phyloP scores from a whole-genome alignment of 2,888 invertebrate species.

The Amblyjoppa proteus region DNA sequence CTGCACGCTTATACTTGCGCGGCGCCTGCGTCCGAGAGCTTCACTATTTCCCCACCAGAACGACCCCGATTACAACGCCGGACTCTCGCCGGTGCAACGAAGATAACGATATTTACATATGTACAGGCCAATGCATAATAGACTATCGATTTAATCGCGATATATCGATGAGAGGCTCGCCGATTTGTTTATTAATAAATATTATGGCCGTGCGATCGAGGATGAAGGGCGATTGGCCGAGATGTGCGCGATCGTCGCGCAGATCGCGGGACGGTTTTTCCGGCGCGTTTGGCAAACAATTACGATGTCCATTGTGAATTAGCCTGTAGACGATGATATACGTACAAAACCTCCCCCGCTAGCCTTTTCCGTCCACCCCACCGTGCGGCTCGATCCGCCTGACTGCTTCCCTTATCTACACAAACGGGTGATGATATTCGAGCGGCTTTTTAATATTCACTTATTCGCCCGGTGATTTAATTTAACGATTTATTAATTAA shows the following conservation, averaged over 20 bases:
- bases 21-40: constrained; percentile 65
- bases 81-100: constrained; percentile 55
- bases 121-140: constrained; percentile 9
- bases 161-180: background rate
- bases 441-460: constrained; percentile 19
- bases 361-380: constrained; percentile 14
- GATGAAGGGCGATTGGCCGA: too few species aligned
- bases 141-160: background rate
- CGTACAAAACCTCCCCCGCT: constrained; percentile 19
- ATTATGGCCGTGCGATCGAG: too few species aligned
- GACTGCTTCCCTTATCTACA: constrained; percentile 20
- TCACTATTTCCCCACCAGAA: constrained; percentile 34
- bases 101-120: constrained; percentile 50
- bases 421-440: constrained; percentile 53
- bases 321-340: background rate
- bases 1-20: constrained; percentile 47
- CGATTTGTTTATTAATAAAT: too few species aligned
- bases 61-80: constrained; percentile 67
- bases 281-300: background rate
- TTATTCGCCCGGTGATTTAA: background rate
- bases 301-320: background rate
- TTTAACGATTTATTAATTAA: background rate
- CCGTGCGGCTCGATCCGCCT: constrained; percentile 26
- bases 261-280: background rate
- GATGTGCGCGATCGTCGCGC: too few species aligned